phyloP scores from a whole-genome alignment of 1,140 invertebrate genomes.

The Ladona fulva region DNA sequence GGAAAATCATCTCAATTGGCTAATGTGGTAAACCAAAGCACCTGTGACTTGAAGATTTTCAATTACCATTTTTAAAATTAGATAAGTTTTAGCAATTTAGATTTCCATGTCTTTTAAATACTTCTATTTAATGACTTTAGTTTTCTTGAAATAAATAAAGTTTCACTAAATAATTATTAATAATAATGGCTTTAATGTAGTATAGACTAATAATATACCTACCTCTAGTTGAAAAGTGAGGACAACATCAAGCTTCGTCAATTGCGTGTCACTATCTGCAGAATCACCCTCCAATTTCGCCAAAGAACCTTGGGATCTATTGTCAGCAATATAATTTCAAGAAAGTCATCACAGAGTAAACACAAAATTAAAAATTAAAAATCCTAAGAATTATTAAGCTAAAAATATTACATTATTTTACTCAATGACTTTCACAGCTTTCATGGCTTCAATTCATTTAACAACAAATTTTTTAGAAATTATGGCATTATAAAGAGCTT shows the following conservation, averaged over 20 bases:
- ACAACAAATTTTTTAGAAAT: background rate
- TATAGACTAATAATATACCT: constrained; percentile 26
- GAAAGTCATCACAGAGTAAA: background rate
- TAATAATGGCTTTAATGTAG: too few species aligned
- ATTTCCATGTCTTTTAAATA: too few species aligned
- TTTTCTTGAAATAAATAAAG: too few species aligned
- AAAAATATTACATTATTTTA: background rate
- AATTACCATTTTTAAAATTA: too few species aligned
- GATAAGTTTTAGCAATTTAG: too few species aligned
- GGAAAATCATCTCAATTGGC: too few species aligned
- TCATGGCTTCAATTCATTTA: background rate
- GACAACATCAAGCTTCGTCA: constrained; percentile 95
- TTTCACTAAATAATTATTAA: too few species aligned
- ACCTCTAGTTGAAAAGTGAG: constrained; percentile 95
- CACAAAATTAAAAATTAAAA: background rate
- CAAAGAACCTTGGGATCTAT: constrained; percentile 84
- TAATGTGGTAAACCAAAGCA: too few species aligned
- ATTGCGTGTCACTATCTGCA: constrained; percentile 80
- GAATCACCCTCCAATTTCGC: constrained; percentile 86
- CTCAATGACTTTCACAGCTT: background rate
- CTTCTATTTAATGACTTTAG: too few species aligned
- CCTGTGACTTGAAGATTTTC: too few species aligned
- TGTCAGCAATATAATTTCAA: constrained; percentile 24
- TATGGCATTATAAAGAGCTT: background rate
- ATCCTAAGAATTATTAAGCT: background rate